Evolutionary conservation across 2,888 invertebrate species (phyloP), one percentile per base, ranked within the genome.

Genomic region (Hyppa rectilinea): DNA sequence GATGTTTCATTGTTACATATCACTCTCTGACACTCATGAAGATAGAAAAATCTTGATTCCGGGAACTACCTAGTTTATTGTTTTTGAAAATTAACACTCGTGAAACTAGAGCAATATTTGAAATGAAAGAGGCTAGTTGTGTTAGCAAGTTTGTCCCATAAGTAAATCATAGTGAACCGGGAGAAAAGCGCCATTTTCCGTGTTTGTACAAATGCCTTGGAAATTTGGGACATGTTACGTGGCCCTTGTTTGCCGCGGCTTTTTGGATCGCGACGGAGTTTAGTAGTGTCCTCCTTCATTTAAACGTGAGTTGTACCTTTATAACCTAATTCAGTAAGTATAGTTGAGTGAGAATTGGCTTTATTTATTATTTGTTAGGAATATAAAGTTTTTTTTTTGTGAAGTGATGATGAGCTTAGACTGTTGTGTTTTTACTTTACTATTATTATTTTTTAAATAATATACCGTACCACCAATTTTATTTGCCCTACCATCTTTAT

Each of bases 201-300:
- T n/a, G 60, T 53, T 71, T 59, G 52, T 26, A 47, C 23, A 45
- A 53, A 70, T 70, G 26, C 31, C 23, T 50, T 53, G 36, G 17
- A 31, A 20, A 31, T 2, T 38, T 59, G 20, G 20, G 14, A 14
- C 14, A 43, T 29, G 4, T 29, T 29, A 14, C 58, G 31, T 31
- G 3, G n/a, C 9, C 38, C 29, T 59, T 26, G 26, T 40, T 50
- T 58, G n/a, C 9, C 12, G 6, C 17, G 14, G 40, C 10, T 40
- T 40, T 23, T 23, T 23, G n/a, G 26, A 29, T 31, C 38, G 9
- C 38, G 14, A 23, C 20, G 20, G 7, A 40, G 17, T 12, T 23
- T 53, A 12, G 3, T 20, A 4, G 14, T 50, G 40, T 7, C 14
- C 26, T 43, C n/a, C 45, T 31, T 14, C 17, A 56, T 36, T 36